These are phyloP conservation scores for Rhagonycha lutea DNA, from an alignment of 2,888 invertebrate species.

Conservation along the genomic window DNA sequence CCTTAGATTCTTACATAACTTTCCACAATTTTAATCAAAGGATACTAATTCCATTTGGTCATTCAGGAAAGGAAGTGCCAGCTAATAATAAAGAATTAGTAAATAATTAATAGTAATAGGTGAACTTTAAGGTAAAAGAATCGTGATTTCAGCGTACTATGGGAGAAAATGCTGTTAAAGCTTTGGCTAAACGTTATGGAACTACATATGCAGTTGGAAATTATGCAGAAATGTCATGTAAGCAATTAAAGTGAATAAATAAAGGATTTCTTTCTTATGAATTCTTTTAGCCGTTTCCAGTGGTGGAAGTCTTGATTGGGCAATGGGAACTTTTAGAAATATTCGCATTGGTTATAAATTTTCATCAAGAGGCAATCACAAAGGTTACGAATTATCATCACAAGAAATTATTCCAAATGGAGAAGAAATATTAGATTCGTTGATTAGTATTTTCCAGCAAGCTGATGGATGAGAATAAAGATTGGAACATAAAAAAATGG, in stretches of 20 bases:
- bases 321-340: constrained; percentile 60
- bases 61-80: constrained; percentile 56
- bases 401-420: constrained; percentile 67
- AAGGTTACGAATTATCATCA: constrained; percentile 67
- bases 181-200: constrained; percentile 51
- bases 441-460: constrained; percentile 57
- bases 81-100: constrained; percentile 62
- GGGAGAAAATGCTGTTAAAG: constrained; percentile 46
- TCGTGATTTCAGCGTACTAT: constrained; percentile 45
- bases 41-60: constrained; percentile 69
- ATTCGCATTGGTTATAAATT: constrained; percentile 67
- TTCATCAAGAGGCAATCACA: constrained; percentile 66
- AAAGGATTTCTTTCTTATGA: neutral
- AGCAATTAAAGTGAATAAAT: constrained; percentile 39
- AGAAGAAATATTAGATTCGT: constrained; percentile 65
- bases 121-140: neutral
- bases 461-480: neutral
- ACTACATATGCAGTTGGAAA: constrained; percentile 54
- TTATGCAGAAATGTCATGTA: constrained; percentile 57
- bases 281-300: constrained; percentile 9
- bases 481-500: no score
- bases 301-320: constrained; percentile 67
- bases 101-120: constrained; percentile 35
- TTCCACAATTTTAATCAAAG: constrained; percentile 74
- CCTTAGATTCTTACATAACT: constrained; percentile 62